Conservation (phyloP, 2,888 invertebrate species). For the Metopia argyrocephala region DNA sequence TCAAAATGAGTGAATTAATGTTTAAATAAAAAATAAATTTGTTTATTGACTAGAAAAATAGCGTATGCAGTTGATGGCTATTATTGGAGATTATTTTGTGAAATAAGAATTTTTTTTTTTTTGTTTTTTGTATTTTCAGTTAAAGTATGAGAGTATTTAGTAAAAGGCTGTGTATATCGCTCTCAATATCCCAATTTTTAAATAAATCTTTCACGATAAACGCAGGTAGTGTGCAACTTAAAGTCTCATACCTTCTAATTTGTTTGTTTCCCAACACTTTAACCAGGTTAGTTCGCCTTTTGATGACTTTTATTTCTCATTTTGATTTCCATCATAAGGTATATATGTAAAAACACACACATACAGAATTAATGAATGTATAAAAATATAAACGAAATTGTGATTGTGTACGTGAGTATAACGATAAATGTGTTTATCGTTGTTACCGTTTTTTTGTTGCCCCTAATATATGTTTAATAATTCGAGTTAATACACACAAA, state of each 20-base stretch:
- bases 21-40: no score
- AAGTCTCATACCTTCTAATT: background rate
- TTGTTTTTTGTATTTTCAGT: no score
- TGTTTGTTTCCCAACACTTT: constrained; percentile 22
- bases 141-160: no score
- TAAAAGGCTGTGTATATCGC: no score
- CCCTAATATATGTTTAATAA: constrained; percentile 48
- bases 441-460: constrained; percentile 42
- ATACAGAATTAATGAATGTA: constrained; percentile 38
- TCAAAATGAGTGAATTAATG: no score
- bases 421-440: constrained; percentile 68
- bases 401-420: constrained; percentile 76
- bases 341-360: constrained; percentile 52
- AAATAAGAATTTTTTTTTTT: no score
- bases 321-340: constrained; percentile 60
- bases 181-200: no score
- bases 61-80: no score
- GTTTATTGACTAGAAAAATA: no score
- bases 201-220: no score
- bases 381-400: constrained; percentile 64
- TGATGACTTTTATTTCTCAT: constrained; percentile 18
- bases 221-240: background rate
- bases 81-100: no score
- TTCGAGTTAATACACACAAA: constrained; percentile 47
- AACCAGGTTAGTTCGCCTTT: constrained; percentile 35